Percentiles rank a stretch among this genome's conserved stretches.
These are phyloP conservation scores for Microtus richardsoni DNA, from an alignment of 2,113 vertebrate species.

Conservation along the genomic window DNA sequence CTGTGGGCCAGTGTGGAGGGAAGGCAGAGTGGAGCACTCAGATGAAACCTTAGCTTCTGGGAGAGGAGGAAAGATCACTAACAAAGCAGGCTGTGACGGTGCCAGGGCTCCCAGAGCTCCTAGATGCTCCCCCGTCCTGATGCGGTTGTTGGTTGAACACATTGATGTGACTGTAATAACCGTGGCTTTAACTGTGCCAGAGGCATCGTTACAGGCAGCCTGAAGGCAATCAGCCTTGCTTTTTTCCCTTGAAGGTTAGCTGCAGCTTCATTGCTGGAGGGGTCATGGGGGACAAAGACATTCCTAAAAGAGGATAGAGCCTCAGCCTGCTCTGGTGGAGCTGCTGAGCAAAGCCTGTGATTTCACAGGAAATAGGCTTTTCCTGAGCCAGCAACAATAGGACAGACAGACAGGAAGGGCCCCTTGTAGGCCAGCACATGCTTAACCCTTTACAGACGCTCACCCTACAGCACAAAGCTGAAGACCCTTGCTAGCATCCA, in stretches of 20 bases:
- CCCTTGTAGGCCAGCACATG: not conserved
- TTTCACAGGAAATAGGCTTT: conserved; percentile 80
- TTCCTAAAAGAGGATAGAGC: not conserved
- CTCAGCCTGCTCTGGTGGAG: not conserved
- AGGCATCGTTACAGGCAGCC: not conserved
- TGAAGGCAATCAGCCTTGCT: not conserved
- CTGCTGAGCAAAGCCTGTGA: conserved; percentile 65
- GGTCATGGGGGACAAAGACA: not conserved
- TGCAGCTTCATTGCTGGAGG: not conserved
- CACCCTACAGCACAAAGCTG: rapidly evolving
- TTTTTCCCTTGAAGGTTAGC: not conserved
- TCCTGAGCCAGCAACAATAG: conserved; percentile 73
- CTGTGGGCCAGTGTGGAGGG: not conserved
- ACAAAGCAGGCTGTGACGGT: not conserved
- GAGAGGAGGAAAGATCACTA: too few species aligned
- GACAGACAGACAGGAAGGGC: conserved; percentile 46
- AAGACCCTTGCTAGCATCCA: too few species aligned
- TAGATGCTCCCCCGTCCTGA: not conserved
- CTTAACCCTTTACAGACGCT: not conserved
- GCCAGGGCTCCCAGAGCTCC: not conserved
- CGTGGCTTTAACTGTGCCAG: not conserved
- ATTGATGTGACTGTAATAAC: not conserved
- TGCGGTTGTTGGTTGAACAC: not conserved
- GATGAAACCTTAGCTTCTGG: not conserved
- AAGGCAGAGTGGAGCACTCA: not conserved